These are phyloP conservation scores for Lamellibrachia columna DNA, from an alignment of 2,888 invertebrate species.

Conservation along the genomic window DNA sequence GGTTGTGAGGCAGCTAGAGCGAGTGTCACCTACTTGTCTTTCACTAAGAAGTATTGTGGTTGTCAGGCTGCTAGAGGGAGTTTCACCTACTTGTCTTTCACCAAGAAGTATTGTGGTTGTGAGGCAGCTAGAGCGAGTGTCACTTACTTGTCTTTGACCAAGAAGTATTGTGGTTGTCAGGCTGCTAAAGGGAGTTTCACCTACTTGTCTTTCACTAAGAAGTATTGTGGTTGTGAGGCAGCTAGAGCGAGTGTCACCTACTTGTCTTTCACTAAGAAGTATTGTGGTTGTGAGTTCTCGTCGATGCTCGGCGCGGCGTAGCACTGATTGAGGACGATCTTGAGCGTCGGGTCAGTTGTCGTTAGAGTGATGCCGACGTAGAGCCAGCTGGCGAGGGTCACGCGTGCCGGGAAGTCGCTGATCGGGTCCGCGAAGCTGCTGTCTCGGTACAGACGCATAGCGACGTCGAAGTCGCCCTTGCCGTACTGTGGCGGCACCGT, in stretches of 20 bases:
- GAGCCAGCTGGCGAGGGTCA: constrained; percentile 54
- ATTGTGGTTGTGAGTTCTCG: constrained; percentile 39
- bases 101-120: too few species aligned
- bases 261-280: constrained; percentile 55
- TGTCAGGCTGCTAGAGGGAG: too few species aligned
- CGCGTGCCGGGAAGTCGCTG: constrained; percentile 47
- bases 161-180: too few species aligned
- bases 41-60: too few species aligned
- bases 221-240: not conserved
- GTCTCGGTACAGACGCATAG: constrained; percentile 48
- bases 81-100: too few species aligned
- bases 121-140: too few species aligned
- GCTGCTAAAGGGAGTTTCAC: not conserved
- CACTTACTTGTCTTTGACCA: too few species aligned
- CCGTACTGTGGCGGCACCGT: constrained; percentile 27
- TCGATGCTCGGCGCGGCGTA: constrained; percentile 50
- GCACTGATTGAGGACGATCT: constrained; percentile 55
- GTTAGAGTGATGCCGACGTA: constrained; percentile 51
- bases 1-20: too few species aligned
- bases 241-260: constrained; percentile 33
- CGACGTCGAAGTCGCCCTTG: constrained; percentile 43
- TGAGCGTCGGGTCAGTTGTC: constrained; percentile 48
- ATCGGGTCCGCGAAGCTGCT: constrained; percentile 46
- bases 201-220: constrained; percentile 39
- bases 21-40: too few species aligned